phyloP scores from a whole-genome alignment of 2,888 invertebrate genomes.

The Anaspis maculata region DNA sequence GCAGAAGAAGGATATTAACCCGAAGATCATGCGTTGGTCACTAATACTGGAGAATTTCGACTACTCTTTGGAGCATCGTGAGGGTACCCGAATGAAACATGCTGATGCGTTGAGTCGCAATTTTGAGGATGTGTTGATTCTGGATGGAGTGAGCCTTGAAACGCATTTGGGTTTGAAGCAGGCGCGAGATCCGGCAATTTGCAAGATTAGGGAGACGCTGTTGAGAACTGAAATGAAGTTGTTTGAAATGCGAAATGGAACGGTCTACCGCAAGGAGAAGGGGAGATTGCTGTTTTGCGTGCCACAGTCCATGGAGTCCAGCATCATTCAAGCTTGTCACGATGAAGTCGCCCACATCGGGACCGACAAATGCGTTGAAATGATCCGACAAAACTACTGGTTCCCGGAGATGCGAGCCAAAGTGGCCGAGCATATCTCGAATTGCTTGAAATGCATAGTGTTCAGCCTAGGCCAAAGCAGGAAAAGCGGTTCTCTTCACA shows the following conservation, averaged over 20 bases:
- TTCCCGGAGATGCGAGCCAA: background rate
- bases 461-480: background rate
- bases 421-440: background rate
- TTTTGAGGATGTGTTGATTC: conserved; percentile 18
- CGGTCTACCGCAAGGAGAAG: background rate
- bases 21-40: background rate
- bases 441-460: background rate
- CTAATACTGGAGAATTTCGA: background rate
- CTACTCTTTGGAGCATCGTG: conserved; percentile 1
- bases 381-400: conserved; percentile 13
- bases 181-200: background rate
- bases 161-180: background rate
- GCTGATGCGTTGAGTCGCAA: conserved; percentile 3
- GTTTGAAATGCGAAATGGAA: conserved; percentile 1
- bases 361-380: background rate
- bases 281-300: conserved; percentile 33
- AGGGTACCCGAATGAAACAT: conserved; percentile 2
- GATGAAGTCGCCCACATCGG: conserved; percentile 26
- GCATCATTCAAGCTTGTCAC: conserved; percentile 33
- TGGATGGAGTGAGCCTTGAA: background rate
- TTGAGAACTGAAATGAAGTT: background rate
- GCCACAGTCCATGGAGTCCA: conserved; percentile 30
- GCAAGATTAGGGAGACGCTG: background rate
- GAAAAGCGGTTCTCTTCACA: conserved; percentile 34
- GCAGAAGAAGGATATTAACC: background rate